Base-by-base conservation (phyloP, 2,888 invertebrate genomes). In the Calliphora vomitoria region DNA sequence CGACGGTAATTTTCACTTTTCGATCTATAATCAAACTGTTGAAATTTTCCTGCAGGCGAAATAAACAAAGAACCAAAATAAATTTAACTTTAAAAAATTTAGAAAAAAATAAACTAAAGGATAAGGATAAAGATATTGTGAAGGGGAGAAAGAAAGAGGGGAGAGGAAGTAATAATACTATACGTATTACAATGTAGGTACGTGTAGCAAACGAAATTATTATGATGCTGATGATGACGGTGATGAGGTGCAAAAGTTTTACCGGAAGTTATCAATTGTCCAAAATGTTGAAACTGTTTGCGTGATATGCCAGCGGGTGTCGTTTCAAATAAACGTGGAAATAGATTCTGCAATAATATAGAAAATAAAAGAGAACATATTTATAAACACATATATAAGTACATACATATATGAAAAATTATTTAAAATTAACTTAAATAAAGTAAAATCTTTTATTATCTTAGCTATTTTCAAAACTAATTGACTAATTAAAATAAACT, bases 191-290 rank as follows among this genome's bases (percentile, higher is more conserved):
- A 60, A 60, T 53, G 50, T 50, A 18, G 20, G 15, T 20, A 83
- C 83, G 64, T 84, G 84, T 35, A 11, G 47, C 79, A 78, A 69
- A 60, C 50, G 62, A 50, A 38, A 58, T 60, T 35, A 60, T 74
- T 31, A 25, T 68, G 68, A 47, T 58, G 55, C 31, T 75, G 75
- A 50, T 69, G 58, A 18, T 62, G 44, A 35, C 8, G 55, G 4
- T 72, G 78, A 69, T 80, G 69, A 75, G 60, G 50, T 74, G 66
- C 25, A 79, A 60, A 74, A 69, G 68, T 80, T 90, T 91, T 90
- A 92, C 93, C 93, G 81, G 92, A 92, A 89, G 90, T 91, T 89
- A 93, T 92, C 86, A 93, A 90, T 90, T 93, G 93, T 35, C 92
- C 92, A 78, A 92, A 93, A 87, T 93, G 92, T 89, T 91, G 90